Evolutionary conservation across 2,888 invertebrate genomes (phyloP).

Genomic region (Hyalella azteca): DNA sequence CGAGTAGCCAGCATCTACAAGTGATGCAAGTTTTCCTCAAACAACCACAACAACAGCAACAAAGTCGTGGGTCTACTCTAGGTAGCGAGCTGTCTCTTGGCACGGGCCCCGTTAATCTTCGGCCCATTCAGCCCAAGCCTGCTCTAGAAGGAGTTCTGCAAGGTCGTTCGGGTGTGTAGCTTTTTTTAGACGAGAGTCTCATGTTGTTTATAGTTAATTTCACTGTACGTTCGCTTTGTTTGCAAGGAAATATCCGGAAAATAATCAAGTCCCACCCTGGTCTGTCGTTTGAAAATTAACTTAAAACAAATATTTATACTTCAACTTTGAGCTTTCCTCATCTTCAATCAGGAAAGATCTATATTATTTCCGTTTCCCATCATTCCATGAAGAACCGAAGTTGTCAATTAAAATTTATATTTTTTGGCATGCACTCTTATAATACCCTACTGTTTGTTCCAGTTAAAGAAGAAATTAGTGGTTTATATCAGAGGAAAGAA

Average conservation of each 20-base stretch:
- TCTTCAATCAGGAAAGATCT: too few relatives aligned
- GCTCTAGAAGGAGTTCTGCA: not conserved
- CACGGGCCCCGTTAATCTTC: slow-evolving; percentile 29
- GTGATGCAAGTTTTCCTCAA: slow-evolving; percentile 49
- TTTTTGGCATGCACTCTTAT: too few relatives aligned
- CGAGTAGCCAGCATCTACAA: slow-evolving; percentile 37
- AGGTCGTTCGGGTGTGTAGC: not conserved
- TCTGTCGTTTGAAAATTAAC: too few relatives aligned
- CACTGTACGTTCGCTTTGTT: too few relatives aligned
- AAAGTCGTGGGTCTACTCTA: not conserved
- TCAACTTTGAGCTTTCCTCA: too few relatives aligned
- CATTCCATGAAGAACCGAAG: too few relatives aligned
- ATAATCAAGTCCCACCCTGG: too few relatives aligned
- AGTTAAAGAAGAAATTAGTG: slow-evolving; percentile 5
- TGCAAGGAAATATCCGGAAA: too few relatives aligned
- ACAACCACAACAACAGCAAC: slow-evolving; percentile 18
- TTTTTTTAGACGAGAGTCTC: not conserved
- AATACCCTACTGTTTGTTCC: not conserved
- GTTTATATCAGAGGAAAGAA: not conserved
- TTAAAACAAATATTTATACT: too few relatives aligned
- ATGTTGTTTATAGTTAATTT: too few relatives aligned
- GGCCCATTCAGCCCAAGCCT: slow-evolving; percentile 56
- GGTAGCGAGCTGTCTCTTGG: not conserved
- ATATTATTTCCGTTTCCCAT: too few relatives aligned
- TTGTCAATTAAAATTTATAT: too few relatives aligned